Evolutionary conservation across 2,888 invertebrate genomes (phyloP), one percentile per base, ranked within the genome.

Genomic region (Ichneumoninae sp.): DNA sequence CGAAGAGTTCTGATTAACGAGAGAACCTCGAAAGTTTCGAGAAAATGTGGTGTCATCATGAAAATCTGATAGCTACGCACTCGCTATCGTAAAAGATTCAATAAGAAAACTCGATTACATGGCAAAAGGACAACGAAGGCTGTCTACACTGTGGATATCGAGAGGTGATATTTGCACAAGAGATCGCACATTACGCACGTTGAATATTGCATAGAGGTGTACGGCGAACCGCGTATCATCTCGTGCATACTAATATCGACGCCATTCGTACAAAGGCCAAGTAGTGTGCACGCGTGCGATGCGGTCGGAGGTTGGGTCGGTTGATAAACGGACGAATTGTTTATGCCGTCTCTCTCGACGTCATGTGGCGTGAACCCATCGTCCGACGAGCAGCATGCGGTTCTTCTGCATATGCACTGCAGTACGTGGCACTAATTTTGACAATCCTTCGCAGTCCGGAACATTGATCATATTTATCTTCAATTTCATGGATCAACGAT

Each of bases 161-260:
- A 40, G 66, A 77, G 40, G 57, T 60, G 57, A 50, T 19, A 68
- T 73, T 73, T 73, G 30, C 73, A 36, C 68, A 57, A 40, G 73
- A 57, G 33, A 54, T 77, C 71, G 66, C 40, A 82, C 66, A 83
- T 73, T 71, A 71, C 63, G 63, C 44, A 65, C 40, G 54, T 78
- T 83, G 83, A 83, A 83, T 83, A 83, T 68, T 73, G 73, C 78
- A 78, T 71, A 54, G 33, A 73, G 60, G 63, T 36, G 50, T 68
- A 68, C 68, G 66, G 60, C 57, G 68, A 40, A 16, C 70, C 47
- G 60, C 68, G 78, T 66, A 47, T 83, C 71, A 77, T 71, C 66
- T 47, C 47, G 57, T 71, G 82, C 65, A 71, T 66, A 57, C 66
- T 82, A 82, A 76, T 82, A 66, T 65, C 65, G 36, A 66, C 65